These are phyloP conservation scores for Stictonetta naevosa DNA, from an alignment of 2,113 vertebrate genomes.

Conservation along the genomic window DNA sequence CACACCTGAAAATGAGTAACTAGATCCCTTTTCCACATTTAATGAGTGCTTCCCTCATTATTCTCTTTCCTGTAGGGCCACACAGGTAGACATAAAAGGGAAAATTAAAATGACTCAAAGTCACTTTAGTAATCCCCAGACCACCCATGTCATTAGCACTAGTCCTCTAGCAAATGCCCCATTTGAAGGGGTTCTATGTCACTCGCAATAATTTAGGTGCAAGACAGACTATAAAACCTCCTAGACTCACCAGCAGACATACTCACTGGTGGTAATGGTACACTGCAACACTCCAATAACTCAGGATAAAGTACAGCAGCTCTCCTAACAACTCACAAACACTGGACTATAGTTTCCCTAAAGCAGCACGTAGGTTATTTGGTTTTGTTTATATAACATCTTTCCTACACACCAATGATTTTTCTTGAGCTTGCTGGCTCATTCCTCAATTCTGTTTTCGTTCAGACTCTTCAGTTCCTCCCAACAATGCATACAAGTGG, in stretches of 20 bases:
- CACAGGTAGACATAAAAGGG: conserved; percentile 66
- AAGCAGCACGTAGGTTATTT: background rate
- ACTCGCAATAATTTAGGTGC: conserved; percentile 46
- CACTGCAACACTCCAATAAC: background rate
- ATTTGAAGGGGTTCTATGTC: conserved; percentile 37
- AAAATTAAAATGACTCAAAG: conserved; percentile 61
- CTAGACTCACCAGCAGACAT: background rate
- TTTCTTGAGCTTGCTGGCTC: background rate
- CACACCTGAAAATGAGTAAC: conserved; percentile 66
- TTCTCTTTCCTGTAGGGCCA: conserved; percentile 50
- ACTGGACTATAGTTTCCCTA: background rate
- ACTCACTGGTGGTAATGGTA: background rate
- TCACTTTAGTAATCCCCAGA: conserved; percentile 48
- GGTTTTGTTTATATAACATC: background rate
- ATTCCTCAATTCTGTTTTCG: background rate
- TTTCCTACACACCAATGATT: background rate
- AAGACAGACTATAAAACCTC: conserved; percentile 48
- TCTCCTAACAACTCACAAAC: conserved; percentile 9
- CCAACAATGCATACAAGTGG: background rate
- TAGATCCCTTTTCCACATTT: conserved; percentile 59
- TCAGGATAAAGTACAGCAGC: conserved; percentile 9
- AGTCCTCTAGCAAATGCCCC: conserved; percentile 18
- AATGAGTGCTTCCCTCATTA: conserved; percentile 66
- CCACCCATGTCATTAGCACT: conserved; percentile 47
- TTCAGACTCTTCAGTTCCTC: background rate